These are phyloP conservation scores for Platyscelio sp. DNA, from an alignment of 2,888 invertebrate genomes.

Conservation along the genomic window DNA sequence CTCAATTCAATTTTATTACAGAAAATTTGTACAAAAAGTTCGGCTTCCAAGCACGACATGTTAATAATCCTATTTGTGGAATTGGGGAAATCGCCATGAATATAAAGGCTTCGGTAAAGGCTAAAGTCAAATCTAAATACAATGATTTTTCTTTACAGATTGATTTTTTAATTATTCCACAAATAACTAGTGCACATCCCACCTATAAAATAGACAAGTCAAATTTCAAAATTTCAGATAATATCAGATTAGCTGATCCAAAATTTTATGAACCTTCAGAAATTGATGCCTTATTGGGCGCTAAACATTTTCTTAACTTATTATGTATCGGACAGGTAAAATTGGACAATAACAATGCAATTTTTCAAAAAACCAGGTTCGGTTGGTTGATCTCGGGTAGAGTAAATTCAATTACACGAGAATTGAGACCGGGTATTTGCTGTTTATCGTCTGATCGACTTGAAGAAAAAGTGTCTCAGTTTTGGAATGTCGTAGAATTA, in stretches of 20 bases:
- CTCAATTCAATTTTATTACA: no score
- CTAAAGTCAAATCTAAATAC: neutral
- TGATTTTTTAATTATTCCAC: slow-evolving; percentile 28
- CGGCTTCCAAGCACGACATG: neutral
- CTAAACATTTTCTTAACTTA: slow-evolving; percentile 18
- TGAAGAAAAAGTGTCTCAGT: no score
- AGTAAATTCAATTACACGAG: neutral
- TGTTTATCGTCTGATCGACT: no score
- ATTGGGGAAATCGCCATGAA: slow-evolving; percentile 19
- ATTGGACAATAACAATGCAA: neutral
- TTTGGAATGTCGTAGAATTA: no score
- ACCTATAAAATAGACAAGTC: neutral
- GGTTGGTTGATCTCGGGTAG: slow-evolving; percentile 48
- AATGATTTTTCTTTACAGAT: neutral
- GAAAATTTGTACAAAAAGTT: neutral
- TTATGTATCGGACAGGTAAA: slow-evolving; percentile 36
- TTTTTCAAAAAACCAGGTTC: slow-evolving; percentile 41
- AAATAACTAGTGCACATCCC: slow-evolving; percentile 9
- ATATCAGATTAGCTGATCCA: slow-evolving; percentile 44
- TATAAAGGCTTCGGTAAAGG: neutral
- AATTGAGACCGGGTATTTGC: no score
- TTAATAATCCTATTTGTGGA: slow-evolving; percentile 12
- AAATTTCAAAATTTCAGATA: slow-evolving; percentile 16
- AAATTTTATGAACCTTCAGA: slow-evolving; percentile 18
- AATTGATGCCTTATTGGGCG: slow-evolving; percentile 35